These are phyloP conservation scores for Hiodon alosoides DNA, from an alignment of 2,113 vertebrate species.

Conservation along the genomic window DNA sequence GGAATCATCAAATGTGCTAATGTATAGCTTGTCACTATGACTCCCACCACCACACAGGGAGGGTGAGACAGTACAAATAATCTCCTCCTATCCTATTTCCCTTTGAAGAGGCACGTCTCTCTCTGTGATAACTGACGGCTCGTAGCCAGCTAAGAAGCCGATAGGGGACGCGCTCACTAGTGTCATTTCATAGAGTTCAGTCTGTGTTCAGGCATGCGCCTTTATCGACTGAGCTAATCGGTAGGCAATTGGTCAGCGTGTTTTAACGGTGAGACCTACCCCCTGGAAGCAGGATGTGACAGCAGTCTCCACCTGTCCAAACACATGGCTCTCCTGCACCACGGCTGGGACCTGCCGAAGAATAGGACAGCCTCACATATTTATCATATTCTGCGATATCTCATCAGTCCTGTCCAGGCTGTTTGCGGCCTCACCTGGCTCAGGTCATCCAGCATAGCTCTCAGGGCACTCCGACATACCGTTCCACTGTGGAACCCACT, in stretches of 20 bases:
- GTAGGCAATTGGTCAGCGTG: background rate
- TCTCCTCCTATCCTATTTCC: no score
- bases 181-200: no score
- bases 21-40: no score
- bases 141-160: no score
- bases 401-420: no score
- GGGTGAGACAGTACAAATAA: no score
- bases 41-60: background rate
- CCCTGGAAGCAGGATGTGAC: conserved; percentile 65
- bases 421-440: conserved; percentile 60
- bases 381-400: background rate
- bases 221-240: no score
- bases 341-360: conserved; percentile 63
- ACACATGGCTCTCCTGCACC: conserved; percentile 62
- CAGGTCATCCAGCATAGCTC: conserved; percentile 67
- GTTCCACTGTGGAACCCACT: conserved; percentile 19
- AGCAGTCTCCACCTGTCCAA: conserved; percentile 60
- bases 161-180: no score
- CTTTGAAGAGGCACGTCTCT: no score
- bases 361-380: background rate
- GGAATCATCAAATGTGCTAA: no score
- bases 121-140: no score
- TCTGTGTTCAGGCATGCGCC: no score
- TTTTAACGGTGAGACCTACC: conserved; percentile 49
- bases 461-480: conserved; percentile 61